Conservation (phyloP, 2,888 invertebrate species). For the Pyrochroa serraticornis region DNA sequence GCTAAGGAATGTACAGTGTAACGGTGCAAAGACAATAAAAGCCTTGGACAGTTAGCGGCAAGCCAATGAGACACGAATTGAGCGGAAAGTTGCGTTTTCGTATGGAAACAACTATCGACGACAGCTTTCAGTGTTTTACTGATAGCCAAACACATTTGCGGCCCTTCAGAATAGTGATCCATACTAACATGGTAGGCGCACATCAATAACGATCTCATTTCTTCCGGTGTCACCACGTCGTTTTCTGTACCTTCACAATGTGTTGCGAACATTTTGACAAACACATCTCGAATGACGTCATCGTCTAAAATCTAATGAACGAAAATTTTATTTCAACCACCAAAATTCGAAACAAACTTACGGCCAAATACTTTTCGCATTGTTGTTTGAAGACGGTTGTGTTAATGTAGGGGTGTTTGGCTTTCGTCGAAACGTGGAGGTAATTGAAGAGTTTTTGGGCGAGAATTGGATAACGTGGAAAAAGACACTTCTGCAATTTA, state of each 20-base stretch:
- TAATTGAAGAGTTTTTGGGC: slow-evolving; percentile 71
- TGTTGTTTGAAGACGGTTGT: slow-evolving; percentile 73
- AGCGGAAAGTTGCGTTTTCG: slow-evolving; percentile 73
- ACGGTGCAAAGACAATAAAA: slow-evolving; percentile 75
- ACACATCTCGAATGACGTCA: slow-evolving; percentile 68
- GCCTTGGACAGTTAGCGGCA: slow-evolving; percentile 75
- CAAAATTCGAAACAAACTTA: slow-evolving; percentile 41
- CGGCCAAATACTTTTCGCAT: slow-evolving; percentile 68
- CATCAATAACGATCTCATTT: slow-evolving; percentile 70
- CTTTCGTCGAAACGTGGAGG: slow-evolving; percentile 66
- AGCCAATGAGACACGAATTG: slow-evolving; percentile 85
- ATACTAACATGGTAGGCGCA: slow-evolving; percentile 80
- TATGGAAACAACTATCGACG: slow-evolving; percentile 81
- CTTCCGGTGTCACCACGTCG: slow-evolving; percentile 67
- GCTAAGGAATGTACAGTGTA: slow-evolving; percentile 65
- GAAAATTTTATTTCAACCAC: not conserved
- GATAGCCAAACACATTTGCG: slow-evolving; percentile 62
- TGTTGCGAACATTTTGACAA: slow-evolving; percentile 66
- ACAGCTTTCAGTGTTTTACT: slow-evolving; percentile 76
- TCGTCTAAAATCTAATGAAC: slow-evolving; percentile 59
- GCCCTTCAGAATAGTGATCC: slow-evolving; percentile 76
- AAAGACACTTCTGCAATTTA: slow-evolving; percentile 63
- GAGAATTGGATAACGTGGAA: slow-evolving; percentile 77
- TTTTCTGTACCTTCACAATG: slow-evolving; percentile 57
- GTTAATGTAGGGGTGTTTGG: slow-evolving; percentile 68